Conservation (phyloP, 2,113 vertebrate species). For the Solenodon paradoxus region DNA sequence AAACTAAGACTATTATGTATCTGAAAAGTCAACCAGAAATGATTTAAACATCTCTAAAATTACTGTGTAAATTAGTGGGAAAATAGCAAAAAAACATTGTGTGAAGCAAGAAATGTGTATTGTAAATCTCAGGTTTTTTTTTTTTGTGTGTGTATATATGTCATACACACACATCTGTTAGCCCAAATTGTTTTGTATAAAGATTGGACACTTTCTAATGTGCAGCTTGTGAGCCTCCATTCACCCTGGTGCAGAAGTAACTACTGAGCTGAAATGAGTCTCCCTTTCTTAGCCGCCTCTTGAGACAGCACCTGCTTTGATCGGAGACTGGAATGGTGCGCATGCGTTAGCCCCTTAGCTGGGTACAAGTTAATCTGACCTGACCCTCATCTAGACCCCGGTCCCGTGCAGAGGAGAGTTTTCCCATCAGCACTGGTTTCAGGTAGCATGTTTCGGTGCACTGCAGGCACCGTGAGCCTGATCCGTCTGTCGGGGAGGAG, state of each 20-base stretch:
- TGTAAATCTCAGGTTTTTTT: too few relatives aligned
- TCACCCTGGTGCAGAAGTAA: background rate
- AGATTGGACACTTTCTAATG: background rate
- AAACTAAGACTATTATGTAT: background rate
- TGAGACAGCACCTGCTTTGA: background rate
- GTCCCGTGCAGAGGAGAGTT: background rate
- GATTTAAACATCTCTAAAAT: conserved; percentile 15
- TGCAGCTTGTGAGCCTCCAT: background rate
- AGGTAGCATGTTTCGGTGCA: background rate
- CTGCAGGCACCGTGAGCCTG: too few relatives aligned
- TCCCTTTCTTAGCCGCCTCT: background rate
- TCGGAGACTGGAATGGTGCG: background rate
- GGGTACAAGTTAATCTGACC: background rate
- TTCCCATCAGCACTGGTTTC: background rate
- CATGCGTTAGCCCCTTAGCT: background rate
- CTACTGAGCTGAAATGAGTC: background rate
- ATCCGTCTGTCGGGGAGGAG: too few relatives aligned
- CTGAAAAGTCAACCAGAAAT: conserved; percentile 28
- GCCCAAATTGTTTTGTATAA: background rate
- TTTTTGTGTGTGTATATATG: too few relatives aligned
- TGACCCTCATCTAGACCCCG: background rate
- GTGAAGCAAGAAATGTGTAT: background rate
- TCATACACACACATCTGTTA: background rate
- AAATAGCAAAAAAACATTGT: background rate
- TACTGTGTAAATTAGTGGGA: conserved; percentile 32